Conservation (phyloP, 2,797 vertebrate genomes). For the Danio albolineatus region DNA sequence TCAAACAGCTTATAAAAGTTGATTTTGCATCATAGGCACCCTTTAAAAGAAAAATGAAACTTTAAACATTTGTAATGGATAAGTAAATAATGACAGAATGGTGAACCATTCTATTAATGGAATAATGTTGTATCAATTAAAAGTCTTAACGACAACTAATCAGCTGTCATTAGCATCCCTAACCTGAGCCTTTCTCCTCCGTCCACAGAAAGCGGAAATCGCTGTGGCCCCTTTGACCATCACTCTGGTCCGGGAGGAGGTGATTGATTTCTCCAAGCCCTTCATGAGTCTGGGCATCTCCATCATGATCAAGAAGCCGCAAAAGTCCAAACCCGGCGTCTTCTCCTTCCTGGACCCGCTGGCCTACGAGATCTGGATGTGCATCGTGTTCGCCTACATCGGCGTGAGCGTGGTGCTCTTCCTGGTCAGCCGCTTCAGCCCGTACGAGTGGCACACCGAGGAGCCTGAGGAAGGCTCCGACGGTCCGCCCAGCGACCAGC, state of each 20-base stretch:
- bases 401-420: constrained; percentile 99
- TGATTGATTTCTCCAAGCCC: constrained; percentile 98
- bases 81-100: no score
- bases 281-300: constrained; percentile 99
- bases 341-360: constrained; percentile 99
- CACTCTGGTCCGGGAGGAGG: constrained; percentile 96
- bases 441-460: constrained; percentile 98
- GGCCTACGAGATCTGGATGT: constrained; percentile 99
- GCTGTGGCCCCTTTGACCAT: constrained; percentile 98
- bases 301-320: constrained; percentile 99
- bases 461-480: constrained; percentile 95
- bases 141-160: no score
- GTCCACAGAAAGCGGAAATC: constrained; percentile 94
- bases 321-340: constrained; percentile 98
- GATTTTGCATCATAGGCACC: no score
- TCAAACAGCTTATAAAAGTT: no score
- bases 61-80: no score
- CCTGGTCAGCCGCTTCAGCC: constrained; percentile 98
- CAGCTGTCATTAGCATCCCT: no score
- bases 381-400: constrained; percentile 99
- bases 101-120: no score
- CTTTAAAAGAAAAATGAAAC: no score
- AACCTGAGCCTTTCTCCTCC: constrained; percentile 1
- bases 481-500: constrained; percentile 91
- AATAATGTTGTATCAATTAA: no score